Evolutionary conservation across 2,113 vertebrate genomes (phyloP), one percentile per base, ranked within the genome.

Genomic region (Paraplagusia blochii): DNA sequence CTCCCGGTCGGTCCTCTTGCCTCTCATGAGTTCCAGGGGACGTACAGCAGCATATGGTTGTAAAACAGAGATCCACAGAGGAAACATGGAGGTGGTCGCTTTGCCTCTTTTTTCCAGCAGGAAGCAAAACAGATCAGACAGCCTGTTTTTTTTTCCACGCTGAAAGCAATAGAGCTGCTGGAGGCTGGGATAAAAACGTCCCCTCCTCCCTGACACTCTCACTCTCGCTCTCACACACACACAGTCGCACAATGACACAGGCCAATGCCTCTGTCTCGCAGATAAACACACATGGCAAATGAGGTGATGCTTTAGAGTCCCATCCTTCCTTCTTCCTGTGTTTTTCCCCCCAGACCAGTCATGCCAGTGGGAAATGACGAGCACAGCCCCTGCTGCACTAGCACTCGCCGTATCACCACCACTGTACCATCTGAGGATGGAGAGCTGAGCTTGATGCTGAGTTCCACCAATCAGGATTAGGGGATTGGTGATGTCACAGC

Each of bases 391-490:
- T 74, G 69, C 82, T 81, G 73, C 77, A 83, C 85, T 86, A 86
- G 77, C n/a, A n/a, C 85, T 87, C 83, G 73, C 88, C 89, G 90
- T 87, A 87, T 88, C 89, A 89, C 90, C 89, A 89, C 90, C 65
- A 40, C 13, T 12, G n/a, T 42, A 60, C 65, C 19, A 49, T 87
- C 82, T 75, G 78, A 79, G 65, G 83, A 76, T 84, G 83, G 80
- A 77, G 76, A 51, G 77, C 73, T 72, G 68, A 62, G 80, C 79
- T 57, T 45, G 58, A 61, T 56, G 70, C 63, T 38, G 35, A 15
- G 69, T 78, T 65, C 72, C 76, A 80, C 88, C 91, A 92, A 90
- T 91, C 90, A 64, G 63, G 49, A 72, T 9, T 39, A 18, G 1
- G 76, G 79, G 77, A 72, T 59, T 62, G 48, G 84, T 93, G 91